phyloP scores from a whole-genome alignment of 2,113 vertebrate genomes.

The Lophius piscatorius region DNA sequence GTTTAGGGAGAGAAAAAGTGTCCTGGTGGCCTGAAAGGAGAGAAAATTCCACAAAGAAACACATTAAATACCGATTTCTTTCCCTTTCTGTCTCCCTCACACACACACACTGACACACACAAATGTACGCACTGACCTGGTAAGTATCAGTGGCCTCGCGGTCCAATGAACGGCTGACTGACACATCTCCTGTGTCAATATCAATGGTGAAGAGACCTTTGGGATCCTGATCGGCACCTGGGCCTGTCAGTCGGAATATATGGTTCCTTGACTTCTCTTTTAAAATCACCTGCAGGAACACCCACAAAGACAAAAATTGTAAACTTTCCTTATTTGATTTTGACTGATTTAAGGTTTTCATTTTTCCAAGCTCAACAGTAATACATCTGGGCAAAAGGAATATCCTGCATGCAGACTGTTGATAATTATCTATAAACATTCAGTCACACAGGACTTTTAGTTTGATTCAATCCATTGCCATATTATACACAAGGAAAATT shows the following conservation, averaged over 20 bases:
- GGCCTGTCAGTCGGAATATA: constrained; percentile 91
- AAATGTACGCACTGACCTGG: constrained; percentile 80
- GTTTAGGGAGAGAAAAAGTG: not conserved
- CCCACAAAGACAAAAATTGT: constrained; percentile 15
- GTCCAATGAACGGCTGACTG: constrained; percentile 88
- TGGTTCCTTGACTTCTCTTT: constrained; percentile 82
- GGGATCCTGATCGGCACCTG: constrained; percentile 92
- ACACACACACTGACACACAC: constrained; percentile 3
- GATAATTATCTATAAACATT: too few relatives aligned
- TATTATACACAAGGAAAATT: too few relatives aligned
- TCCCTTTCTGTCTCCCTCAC: too few relatives aligned
- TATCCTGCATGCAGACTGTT: too few relatives aligned
- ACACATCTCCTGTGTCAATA: constrained; percentile 87
- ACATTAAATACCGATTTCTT: too few relatives aligned
- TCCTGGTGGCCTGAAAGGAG: not conserved
- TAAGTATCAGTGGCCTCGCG: constrained; percentile 88
- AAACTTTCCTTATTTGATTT: constrained; percentile 1
- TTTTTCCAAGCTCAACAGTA: not conserved
- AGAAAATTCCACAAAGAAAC: too few relatives aligned
- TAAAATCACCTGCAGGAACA: constrained; percentile 85
- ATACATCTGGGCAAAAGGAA: too few relatives aligned
- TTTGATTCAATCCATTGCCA: too few relatives aligned
- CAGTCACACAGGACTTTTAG: too few relatives aligned
- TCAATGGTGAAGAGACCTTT: constrained; percentile 92
- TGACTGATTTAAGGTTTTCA: not conserved